Conservation (phyloP, 2,113 vertebrate species). For the Dipodomys merriami region DNA sequence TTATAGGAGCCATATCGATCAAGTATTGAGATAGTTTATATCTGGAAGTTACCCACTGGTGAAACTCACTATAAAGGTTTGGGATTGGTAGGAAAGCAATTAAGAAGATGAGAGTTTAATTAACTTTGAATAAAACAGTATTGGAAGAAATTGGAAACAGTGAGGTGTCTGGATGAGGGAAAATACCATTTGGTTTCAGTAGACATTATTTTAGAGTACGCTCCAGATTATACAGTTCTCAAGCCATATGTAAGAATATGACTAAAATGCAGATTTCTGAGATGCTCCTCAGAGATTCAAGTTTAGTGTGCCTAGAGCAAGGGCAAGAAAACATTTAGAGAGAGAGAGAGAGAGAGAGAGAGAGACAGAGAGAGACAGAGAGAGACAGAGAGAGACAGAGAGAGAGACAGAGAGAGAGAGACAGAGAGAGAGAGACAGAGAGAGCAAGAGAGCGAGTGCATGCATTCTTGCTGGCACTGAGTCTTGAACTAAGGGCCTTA, state of each 20-base stretch:
- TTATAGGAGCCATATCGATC: background rate
- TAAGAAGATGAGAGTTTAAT: background rate
- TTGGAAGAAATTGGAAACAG: conserved; percentile 16
- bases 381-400: too few species aligned
- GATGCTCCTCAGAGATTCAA: background rate
- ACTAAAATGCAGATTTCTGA: conserved; percentile 22
- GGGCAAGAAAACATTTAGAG: background rate
- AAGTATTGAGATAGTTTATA: conserved; percentile 30
- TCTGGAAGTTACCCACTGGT: conserved; percentile 6
- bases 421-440: too few species aligned
- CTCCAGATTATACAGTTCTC: background rate
- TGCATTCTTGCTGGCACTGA: too few species aligned
- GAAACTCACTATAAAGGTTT: background rate
- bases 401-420: too few species aligned
- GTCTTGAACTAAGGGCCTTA: too few species aligned
- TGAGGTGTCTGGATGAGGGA: conserved; percentile 6
- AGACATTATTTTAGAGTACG: conserved; percentile 29
- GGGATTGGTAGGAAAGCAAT: background rate
- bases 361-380: too few species aligned
- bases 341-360: too few species aligned
- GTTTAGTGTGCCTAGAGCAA: background rate
- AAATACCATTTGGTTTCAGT: conserved; percentile 11
- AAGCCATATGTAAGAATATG: background rate
- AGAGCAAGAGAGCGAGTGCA: too few species aligned
- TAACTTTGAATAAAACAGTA: conserved; percentile 1